Evolutionary conservation across 2,797 vertebrate genomes (phyloP).

Genomic region (Helarctos malayanus): DNA sequence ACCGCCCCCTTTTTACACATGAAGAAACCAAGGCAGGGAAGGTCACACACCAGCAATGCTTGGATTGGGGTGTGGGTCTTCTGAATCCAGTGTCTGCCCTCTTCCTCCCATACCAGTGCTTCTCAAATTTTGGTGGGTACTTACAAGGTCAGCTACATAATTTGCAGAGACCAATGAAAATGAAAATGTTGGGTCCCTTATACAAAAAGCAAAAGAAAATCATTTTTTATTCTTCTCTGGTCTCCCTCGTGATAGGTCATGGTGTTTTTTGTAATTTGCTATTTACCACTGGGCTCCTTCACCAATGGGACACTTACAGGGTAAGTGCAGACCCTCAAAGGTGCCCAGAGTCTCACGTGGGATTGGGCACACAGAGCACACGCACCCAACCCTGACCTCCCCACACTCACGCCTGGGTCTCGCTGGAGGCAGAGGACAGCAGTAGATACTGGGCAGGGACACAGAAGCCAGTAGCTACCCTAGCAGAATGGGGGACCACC

Average conservation of each 20-base stretch:
- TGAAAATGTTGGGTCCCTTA: not conserved
- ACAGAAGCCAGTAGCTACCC: not conserved
- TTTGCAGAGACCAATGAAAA: not conserved
- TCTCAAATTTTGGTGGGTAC: not conserved
- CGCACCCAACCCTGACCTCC: not conserved
- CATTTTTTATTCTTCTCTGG: not conserved
- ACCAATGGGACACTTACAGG: not conserved
- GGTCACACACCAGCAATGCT: not conserved
- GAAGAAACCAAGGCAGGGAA: not conserved
- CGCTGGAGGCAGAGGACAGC: rapidly evolving
- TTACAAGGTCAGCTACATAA: not conserved
- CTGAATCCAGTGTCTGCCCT: not conserved
- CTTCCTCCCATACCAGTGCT: not conserved
- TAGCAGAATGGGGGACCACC: not conserved
- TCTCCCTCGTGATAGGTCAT: not conserved
- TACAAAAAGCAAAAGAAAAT: not conserved
- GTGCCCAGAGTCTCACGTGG: not conserved
- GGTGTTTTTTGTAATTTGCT: not conserved
- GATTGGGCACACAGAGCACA: not conserved
- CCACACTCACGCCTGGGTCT: not conserved
- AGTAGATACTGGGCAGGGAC: not conserved
- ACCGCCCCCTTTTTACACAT: not conserved
- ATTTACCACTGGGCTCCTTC: not conserved
- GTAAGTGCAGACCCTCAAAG: not conserved
- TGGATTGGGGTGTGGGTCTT: not conserved